Evolutionary conservation across 2,888 invertebrate species (phyloP), one percentile per base, ranked within the genome.

Genomic region (Pandemis heparana): DNA sequence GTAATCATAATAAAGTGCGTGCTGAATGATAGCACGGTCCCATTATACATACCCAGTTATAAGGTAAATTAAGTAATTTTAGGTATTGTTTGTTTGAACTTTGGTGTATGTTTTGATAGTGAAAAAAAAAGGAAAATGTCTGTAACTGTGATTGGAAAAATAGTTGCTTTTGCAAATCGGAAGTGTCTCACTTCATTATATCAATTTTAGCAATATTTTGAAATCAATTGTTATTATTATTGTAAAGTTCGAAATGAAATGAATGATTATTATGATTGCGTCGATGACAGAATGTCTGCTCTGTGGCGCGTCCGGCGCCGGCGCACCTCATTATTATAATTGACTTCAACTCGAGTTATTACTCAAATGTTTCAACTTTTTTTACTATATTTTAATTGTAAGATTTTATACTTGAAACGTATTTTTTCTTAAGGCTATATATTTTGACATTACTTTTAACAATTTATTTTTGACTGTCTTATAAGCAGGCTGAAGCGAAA

Each of bases 361-460:
- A 51, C 32, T 51, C 48, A 65, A 65, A 16, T 38, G 16, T 32
- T 65, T 46, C 16, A 23, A 23, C 43, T 23, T 7, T 65, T 65
- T 65, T 32, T 46, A 51, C 14, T 51, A 65, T 65, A 32, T 23
- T 65, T n/a, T 65, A 65, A 51, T 7, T 65, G 5, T 65, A 65
- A 65, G 65, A 3, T 51, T n/a, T 65, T 65, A 32, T 65, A 65
- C 46, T 32, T 23, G 14, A 32, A 14, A 63, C n/a, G 23, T 51
- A 48, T 64, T 64, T 64, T 32, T 48, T 64, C 18, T 48, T 51
- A 23, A 51, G 38, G 51, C 43, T 65, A 38, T 65, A 65, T 65
- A 48, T 65, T 65, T 65, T 65, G 51, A 65, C 64, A 65, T 65
- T 51, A 51, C 48, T 65, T 65, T 65, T 48, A 65, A 48, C 16